Evolutionary conservation across 64 coral and sea anemone genomes (phyloP).

Genomic region (Exaiptasia diaphana): DNA sequence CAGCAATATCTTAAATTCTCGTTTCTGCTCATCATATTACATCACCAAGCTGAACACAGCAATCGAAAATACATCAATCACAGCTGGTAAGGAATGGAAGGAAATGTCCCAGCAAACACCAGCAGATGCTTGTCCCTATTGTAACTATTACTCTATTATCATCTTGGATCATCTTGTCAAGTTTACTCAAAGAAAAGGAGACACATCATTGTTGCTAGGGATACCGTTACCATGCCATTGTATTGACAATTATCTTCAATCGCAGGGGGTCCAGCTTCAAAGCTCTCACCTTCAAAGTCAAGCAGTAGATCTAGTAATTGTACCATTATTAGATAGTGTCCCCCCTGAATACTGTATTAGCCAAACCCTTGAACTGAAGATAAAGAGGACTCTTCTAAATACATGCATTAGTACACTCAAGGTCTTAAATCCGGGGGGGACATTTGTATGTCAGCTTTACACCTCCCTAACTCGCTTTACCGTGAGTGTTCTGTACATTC

Average conservation of each 20-base stretch:
- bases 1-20: slow-evolving; percentile 61
- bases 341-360: neutral
- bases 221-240: neutral
- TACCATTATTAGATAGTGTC: neutral
- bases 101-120: slow-evolving; percentile 21
- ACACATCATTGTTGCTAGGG: too few relatives aligned
- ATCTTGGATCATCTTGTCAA: slow-evolving; percentile 30
- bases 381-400: slow-evolving; percentile 35
- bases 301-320: neutral
- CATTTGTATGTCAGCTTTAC: slow-evolving; percentile 71
- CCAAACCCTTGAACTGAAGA: slow-evolving; percentile 45
- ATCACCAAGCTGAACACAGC: slow-evolving; percentile 51
- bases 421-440: slow-evolving; percentile 49
- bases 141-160: neutral
- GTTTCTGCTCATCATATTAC: slow-evolving; percentile 72
- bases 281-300: neutral
- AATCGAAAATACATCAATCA: slow-evolving; percentile 31
- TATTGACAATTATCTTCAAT: slow-evolving; percentile 6
- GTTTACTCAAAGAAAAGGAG: slow-evolving; percentile 30
- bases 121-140: neutral
- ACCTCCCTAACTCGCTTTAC: slow-evolving; percentile 74
- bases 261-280: neutral
- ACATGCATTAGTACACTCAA: slow-evolving; percentile 56
- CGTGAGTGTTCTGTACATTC: slow-evolving; percentile 74
- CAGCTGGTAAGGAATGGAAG: slow-evolving; percentile 4